Evolutionary conservation across 2,888 invertebrate genomes (phyloP).

Genomic region (Lasiommata megera): DNA sequence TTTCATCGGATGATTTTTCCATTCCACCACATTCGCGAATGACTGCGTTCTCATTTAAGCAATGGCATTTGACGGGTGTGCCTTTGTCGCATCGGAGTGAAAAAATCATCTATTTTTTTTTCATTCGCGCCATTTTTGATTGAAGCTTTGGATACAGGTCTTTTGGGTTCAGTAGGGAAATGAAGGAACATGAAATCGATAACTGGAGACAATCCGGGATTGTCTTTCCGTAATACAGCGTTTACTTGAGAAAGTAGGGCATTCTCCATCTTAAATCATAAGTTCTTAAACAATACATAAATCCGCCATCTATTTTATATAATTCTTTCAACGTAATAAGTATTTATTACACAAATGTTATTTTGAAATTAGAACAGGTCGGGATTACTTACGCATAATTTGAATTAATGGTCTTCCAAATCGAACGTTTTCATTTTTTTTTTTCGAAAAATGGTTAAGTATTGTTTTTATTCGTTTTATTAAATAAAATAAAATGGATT

Average conservation of each 20-base stretch:
- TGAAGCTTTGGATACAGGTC: conserved; percentile 55
- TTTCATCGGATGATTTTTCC: conserved; percentile 72
- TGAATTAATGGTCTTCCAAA: too few species aligned
- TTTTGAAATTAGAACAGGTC: too few species aligned
- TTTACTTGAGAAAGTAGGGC: background rate
- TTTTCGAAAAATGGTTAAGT: too few species aligned
- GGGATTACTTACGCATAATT: too few species aligned
- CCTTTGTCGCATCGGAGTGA: conserved; percentile 59
- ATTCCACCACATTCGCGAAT: conserved; percentile 70
- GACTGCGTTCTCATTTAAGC: conserved; percentile 77
- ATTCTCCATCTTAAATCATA: background rate
- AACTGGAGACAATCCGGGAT: conserved; percentile 2
- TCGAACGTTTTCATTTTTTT: too few species aligned
- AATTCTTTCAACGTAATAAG: too few species aligned
- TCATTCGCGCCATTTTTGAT: conserved; percentile 64
- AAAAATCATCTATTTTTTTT: conserved; percentile 47
- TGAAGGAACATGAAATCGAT: conserved; percentile 19
- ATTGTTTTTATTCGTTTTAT: too few species aligned
- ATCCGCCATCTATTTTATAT: too few species aligned
- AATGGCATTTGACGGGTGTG: conserved; percentile 75
- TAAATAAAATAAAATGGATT: too few species aligned
- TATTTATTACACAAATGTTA: too few species aligned
- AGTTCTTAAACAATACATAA: background rate
- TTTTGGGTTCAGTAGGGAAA: conserved; percentile 38
- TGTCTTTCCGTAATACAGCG: background rate